These are phyloP conservation scores for Craterocephalus amniculus DNA, from an alignment of 2,797 vertebrate species.

Conservation along the genomic window DNA sequence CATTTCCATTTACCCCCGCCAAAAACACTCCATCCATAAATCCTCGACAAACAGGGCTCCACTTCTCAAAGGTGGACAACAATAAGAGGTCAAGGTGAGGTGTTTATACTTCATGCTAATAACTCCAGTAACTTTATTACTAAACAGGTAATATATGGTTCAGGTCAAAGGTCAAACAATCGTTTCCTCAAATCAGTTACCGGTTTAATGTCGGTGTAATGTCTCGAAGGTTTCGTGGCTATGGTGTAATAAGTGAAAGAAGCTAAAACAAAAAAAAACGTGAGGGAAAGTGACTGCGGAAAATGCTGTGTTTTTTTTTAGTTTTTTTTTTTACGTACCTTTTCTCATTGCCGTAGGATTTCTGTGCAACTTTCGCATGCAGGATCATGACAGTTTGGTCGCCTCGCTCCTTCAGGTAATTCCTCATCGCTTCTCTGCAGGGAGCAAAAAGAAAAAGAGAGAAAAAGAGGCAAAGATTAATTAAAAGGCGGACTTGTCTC, in stretches of 20 bases:
- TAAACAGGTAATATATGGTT: not conserved
- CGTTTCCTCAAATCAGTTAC: not conserved
- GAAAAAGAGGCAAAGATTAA: not conserved
- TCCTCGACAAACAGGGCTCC: not conserved
- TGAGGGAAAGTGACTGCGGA: not conserved
- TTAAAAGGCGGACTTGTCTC: conserved; percentile 2
- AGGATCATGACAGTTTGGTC: conserved; percentile 99
- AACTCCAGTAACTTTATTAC: not conserved
- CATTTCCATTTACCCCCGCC: too few species aligned
- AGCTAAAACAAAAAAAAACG: not conserved
- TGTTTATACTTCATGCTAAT: conserved; percentile 1
- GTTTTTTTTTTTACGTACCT: conserved; percentile 77
- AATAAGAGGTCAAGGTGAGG: conserved; percentile 10
- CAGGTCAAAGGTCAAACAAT: not conserved
- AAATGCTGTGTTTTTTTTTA: not conserved
- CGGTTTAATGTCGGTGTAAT: not conserved
- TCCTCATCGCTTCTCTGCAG: conserved; percentile 97
- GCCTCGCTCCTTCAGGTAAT: conserved; percentile 97
- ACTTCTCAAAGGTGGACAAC: conserved; percentile 12
- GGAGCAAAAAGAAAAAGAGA: not conserved
- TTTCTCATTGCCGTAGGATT: conserved; percentile 98
- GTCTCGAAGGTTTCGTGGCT: not conserved
- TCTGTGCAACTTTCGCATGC: conserved; percentile 98
- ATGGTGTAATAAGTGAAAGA: not conserved
- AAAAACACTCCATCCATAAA: conserved; percentile 14